Percentiles rank a stretch among this genome's conserved stretches.
phyloP scores from a whole-genome alignment of 2,888 invertebrate genomes.

The Rhyacophila evoluta region DNA sequence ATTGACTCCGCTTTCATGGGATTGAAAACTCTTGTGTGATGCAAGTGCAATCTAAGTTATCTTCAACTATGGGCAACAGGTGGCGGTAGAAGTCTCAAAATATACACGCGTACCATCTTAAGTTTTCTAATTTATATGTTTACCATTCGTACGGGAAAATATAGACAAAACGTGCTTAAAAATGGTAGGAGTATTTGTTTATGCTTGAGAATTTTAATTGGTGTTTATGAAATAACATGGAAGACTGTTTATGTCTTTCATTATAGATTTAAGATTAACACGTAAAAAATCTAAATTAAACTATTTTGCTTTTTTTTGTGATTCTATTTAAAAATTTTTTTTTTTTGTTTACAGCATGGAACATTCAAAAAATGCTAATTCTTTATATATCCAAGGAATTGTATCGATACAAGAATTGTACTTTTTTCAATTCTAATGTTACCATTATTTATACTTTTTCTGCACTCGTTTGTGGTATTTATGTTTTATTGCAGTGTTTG shows the following conservation, averaged over 20 bases:
- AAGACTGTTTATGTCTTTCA: too few species aligned
- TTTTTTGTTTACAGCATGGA: background rate
- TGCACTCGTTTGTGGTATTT: too few species aligned
- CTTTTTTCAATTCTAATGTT: too few species aligned
- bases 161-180: too few species aligned
- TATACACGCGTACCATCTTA: background rate
- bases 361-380: background rate
- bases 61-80: constrained; percentile 25
- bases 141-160: too few species aligned
- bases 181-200: too few species aligned
- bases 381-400: too few species aligned
- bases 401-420: too few species aligned
- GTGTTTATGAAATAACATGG: too few species aligned
- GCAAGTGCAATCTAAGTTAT: constrained; percentile 23
- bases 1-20: background rate
- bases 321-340: background rate
- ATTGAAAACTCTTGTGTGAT: background rate
- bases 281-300: background rate
- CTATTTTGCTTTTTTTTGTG: background rate
- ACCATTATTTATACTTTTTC: too few species aligned
- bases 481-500: too few species aligned
- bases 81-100: background rate
- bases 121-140: constrained; percentile 33
- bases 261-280: too few species aligned
- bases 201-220: background rate